Conservation (phyloP, 2,888 invertebrate genomes). For the Meandrusa payeni region DNA sequence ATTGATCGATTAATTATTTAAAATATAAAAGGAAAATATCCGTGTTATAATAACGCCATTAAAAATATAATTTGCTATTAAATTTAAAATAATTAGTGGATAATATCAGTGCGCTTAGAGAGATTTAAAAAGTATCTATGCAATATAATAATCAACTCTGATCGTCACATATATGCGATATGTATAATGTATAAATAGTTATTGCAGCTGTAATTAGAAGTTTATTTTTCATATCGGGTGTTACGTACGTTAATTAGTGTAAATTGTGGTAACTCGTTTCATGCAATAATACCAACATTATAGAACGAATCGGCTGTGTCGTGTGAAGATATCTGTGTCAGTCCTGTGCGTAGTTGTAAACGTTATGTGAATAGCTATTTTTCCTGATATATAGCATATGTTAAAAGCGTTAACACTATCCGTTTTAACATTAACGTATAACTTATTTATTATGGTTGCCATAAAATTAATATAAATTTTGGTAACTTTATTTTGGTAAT, state of each 20-base stretch:
- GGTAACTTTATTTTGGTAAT: too few relatives aligned
- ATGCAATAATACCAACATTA: slow-evolving; percentile 65
- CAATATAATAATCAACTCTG: slow-evolving; percentile 54
- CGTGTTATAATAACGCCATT: slow-evolving; percentile 43
- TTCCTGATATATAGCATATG: slow-evolving; percentile 25
- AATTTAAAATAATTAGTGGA: slow-evolving; percentile 51
- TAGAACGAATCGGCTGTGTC: slow-evolving; percentile 80
- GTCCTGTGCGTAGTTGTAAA: slow-evolving; percentile 64
- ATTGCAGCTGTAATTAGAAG: slow-evolving; percentile 80
- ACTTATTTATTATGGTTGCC: too few relatives aligned
- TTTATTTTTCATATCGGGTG: slow-evolving; percentile 81
- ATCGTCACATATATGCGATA: slow-evolving; percentile 56
- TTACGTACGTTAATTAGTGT: slow-evolving; percentile 78
- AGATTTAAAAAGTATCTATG: slow-evolving; percentile 49
- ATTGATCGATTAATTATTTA: slow-evolving; percentile 40
- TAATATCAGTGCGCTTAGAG: slow-evolving; percentile 72
- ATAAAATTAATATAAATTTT: too few relatives aligned
- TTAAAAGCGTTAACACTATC: slow-evolving; percentile 20
- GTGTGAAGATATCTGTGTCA: slow-evolving; percentile 64
- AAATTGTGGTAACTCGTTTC: slow-evolving; percentile 71
- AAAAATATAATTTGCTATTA: slow-evolving; percentile 58
- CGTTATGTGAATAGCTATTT: slow-evolving; percentile 61
- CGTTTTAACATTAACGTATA: too few relatives aligned
- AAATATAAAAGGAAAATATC: slow-evolving; percentile 50
- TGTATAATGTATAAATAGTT: slow-evolving; percentile 80